These are phyloP conservation scores for Megamerina dolium DNA, from an alignment of 2,888 invertebrate genomes.

Conservation along the genomic window DNA sequence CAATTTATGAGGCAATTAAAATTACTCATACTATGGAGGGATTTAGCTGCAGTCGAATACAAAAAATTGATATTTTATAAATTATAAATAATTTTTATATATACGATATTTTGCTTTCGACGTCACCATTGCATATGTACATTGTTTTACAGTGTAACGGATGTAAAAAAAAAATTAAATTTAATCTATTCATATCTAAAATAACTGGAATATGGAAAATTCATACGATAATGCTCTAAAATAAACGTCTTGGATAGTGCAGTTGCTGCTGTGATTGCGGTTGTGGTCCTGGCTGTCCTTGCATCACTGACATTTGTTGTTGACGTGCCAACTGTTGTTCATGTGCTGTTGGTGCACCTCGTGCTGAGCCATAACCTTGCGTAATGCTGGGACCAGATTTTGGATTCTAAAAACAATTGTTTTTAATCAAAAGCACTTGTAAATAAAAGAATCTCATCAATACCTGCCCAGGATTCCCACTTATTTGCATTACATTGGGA, in stretches of 20 bases:
- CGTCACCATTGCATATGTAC: too few species aligned
- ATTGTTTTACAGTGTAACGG: too few species aligned
- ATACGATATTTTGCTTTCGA: too few species aligned
- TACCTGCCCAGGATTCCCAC: slow-evolving; percentile 36
- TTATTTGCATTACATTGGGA: slow-evolving; percentile 44
- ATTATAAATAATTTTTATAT: too few species aligned
- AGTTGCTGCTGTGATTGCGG: slow-evolving; percentile 34
- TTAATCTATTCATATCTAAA: too few species aligned
- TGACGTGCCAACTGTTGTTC: slow-evolving; percentile 37
- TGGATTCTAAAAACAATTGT: slow-evolving; percentile 52
- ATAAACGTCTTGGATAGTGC: slow-evolving; percentile 40
- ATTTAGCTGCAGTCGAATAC: too few species aligned
- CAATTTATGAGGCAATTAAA: too few species aligned
- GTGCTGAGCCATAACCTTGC: slow-evolving; percentile 75
- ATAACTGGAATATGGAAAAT: too few species aligned
- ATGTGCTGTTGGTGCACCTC: slow-evolving; percentile 40
- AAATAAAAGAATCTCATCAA: not conserved
- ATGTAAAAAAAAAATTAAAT: too few species aligned
- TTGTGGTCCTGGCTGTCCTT: slow-evolving; percentile 36
- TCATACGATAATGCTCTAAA: slow-evolving; percentile 28
- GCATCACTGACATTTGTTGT: slow-evolving; percentile 38
- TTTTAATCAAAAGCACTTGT: not conserved
- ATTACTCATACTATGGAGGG: too few species aligned
- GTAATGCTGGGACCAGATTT: slow-evolving; percentile 78
- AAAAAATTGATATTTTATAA: too few species aligned